Conservation (phyloP, 2,888 invertebrate species). For the Panopea generosa region DNA sequence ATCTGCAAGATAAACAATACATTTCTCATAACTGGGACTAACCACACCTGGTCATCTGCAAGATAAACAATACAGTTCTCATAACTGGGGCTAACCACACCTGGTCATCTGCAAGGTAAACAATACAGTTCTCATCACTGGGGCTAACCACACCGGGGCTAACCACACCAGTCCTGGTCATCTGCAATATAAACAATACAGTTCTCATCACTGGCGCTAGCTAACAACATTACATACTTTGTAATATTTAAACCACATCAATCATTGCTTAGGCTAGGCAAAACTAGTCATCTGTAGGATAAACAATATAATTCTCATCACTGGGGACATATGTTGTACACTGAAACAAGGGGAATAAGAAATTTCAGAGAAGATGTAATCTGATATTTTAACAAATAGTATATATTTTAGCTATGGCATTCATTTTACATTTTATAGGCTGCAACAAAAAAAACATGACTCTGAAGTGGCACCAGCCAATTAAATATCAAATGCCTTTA, state of each 20-base stretch:
- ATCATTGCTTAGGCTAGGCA: not conserved
- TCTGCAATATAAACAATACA: conserved; percentile 64
- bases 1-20: conserved; percentile 84
- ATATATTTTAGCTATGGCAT: too few relatives aligned
- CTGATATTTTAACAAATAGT: too few relatives aligned
- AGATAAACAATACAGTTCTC: conserved; percentile 8
- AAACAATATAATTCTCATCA: conserved; percentile 88
- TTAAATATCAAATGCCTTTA: too few relatives aligned
- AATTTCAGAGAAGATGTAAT: too few relatives aligned
- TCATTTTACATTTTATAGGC: too few relatives aligned
- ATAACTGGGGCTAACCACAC: not conserved
- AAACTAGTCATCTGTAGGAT: conserved; percentile 19
- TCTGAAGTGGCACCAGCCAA: too few relatives aligned
- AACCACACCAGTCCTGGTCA: conserved; percentile 88
- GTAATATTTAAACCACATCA: conserved; percentile 32
- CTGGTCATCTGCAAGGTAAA: conserved; percentile 20
- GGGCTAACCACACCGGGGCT: conserved; percentile 91
- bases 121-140: conserved; percentile 88
- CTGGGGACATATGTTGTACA: too few relatives aligned
- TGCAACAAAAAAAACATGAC: too few relatives aligned
- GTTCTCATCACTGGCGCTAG: not conserved
- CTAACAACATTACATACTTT: conserved; percentile 88
- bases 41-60: conserved; percentile 87
- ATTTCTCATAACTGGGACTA: conserved; percentile 89
- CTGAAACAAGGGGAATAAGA: too few relatives aligned